phyloP scores from a whole-genome alignment of 92 coral and sea anemone genomes.

The Pocillopora meandrina region DNA sequence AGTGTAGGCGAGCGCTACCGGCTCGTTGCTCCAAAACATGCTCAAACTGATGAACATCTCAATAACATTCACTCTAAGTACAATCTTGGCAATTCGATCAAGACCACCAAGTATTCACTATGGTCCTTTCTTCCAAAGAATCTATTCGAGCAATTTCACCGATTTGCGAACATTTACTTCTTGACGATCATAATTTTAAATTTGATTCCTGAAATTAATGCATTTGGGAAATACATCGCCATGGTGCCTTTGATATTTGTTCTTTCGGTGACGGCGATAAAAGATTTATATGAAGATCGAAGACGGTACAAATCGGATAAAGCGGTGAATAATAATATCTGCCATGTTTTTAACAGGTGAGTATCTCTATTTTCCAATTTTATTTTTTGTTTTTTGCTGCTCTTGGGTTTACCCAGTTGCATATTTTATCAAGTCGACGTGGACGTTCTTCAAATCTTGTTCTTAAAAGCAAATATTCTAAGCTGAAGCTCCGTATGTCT shows the following conservation, averaged over 20 bases:
- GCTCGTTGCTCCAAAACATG: slow-evolving; percentile 87
- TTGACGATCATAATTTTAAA: slow-evolving; percentile 85
- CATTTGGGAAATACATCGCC: slow-evolving; percentile 93
- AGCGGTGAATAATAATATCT: slow-evolving; percentile 83
- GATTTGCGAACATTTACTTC: slow-evolving; percentile 97
- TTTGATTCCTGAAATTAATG: slow-evolving; percentile 95
- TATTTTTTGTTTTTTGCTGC: background rate
- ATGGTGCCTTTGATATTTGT: slow-evolving; percentile 92
- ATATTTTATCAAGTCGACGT: slow-evolving; percentile 10
- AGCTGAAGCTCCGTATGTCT: background rate
- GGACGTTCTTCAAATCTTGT: background rate
- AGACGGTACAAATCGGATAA: slow-evolving; percentile 91
- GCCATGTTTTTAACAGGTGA: slow-evolving; percentile 88
- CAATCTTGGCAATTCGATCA: slow-evolving; percentile 78
- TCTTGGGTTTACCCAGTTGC: background rate
- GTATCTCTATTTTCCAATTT: background rate
- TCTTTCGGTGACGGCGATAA: slow-evolving; percentile 88
- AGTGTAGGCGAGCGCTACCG: slow-evolving; percentile 56
- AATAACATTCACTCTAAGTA: slow-evolving; percentile 61
- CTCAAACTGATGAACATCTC: slow-evolving; percentile 61
- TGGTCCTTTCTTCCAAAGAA: slow-evolving; percentile 98
- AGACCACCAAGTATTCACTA: slow-evolving; percentile 95
- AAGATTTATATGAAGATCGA: slow-evolving; percentile 95
- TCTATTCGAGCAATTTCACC: slow-evolving; percentile 98
- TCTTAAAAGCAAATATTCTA: background rate